These are phyloP conservation scores for rat (Rattus norvegicus) DNA, from an alignment of 2,113 vertebrate genomes.

Conservation along the genomic window GRCr8 NC_086020.1:55110501-55111000, in stretches of 20 bases:
- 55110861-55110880: constrained; percentile 21
- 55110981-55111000: neutral
- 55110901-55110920: constrained; percentile 68
- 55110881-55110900: constrained; percentile 58
- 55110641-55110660: constrained; percentile 88
- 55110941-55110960: neutral
- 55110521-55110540: constrained; percentile 14
- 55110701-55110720: constrained; percentile 69
- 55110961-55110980: neutral
- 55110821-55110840: constrained; percentile 72
- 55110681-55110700: constrained; percentile 47
- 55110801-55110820: constrained; percentile 59
- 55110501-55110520: constrained; percentile 13
- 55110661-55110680: constrained; percentile 16
- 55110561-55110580: neutral
- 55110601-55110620: constrained; percentile 89
- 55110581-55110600: constrained; percentile 56
- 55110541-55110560: neutral
- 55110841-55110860: constrained; percentile 54
- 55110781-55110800: constrained; percentile 64
- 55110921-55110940: constrained; percentile 50
- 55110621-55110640: constrained; percentile 92
- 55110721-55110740: constrained; percentile 69
- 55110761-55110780: constrained; percentile 75
- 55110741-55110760: constrained; percentile 62